phyloP scores from a whole-genome alignment of 2,797 vertebrate genomes.

The Tauraco hartlaubi region DNA sequence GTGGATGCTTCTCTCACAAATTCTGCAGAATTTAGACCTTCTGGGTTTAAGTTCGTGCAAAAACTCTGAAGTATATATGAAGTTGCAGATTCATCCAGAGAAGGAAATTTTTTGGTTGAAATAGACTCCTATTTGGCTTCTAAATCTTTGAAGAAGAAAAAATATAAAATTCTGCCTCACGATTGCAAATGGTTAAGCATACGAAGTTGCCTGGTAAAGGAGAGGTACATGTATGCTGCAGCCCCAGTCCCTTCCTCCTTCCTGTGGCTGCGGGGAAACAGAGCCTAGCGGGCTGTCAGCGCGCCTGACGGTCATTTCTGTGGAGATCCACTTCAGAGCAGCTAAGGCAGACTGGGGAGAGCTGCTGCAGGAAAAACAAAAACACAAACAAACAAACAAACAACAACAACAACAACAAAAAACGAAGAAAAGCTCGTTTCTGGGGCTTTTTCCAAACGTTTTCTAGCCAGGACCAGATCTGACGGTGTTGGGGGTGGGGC shows the following conservation, averaged over 20 bases:
- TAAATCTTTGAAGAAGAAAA: not conserved
- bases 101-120: not conserved
- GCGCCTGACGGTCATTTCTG: too few species aligned
- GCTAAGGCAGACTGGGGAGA: too few species aligned
- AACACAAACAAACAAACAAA: too few species aligned
- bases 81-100: not conserved
- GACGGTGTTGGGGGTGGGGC: too few species aligned
- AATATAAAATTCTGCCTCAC: not conserved
- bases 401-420: too few species aligned
- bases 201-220: not conserved
- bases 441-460: too few species aligned
- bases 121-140: not conserved
- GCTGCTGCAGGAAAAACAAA: too few species aligned
- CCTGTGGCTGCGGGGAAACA: not conserved
- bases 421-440: too few species aligned
- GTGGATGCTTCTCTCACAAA: not conserved
- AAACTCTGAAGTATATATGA: not conserved
- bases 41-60: not conserved
- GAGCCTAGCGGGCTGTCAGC: not conserved
- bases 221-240: fast-evolving
- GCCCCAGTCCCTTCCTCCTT: not conserved
- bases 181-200: not conserved
- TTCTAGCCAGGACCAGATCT: too few species aligned
- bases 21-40: not conserved
- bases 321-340: too few species aligned